Evolutionary conservation across 2,113 vertebrate species (phyloP).

Genomic region (Zapornia atra): DNA sequence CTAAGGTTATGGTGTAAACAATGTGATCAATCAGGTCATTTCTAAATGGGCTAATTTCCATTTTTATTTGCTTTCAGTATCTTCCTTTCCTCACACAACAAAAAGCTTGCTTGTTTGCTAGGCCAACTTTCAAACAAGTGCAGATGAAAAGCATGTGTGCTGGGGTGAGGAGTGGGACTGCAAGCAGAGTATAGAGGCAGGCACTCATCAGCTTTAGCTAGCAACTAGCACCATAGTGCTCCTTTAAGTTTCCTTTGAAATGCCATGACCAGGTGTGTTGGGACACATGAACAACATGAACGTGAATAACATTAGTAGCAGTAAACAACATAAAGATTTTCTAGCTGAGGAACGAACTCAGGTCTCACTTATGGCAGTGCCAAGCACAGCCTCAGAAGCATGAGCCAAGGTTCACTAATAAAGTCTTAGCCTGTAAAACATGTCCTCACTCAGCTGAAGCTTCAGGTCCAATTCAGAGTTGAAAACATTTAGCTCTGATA

Average conservation of each 20-base stretch:
- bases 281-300: not conserved
- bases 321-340: not conserved
- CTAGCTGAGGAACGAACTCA: not conserved
- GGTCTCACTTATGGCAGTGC: not conserved
- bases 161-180: not conserved
- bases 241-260: not conserved
- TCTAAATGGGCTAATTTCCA: not conserved
- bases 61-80: not conserved
- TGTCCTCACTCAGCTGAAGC: not conserved
- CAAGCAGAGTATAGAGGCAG: not conserved
- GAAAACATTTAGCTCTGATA: not conserved
- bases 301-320: not conserved
- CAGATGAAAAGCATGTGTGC: not conserved
- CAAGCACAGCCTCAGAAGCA: not conserved
- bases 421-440: not conserved
- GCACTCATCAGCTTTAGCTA: not conserved
- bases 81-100: not conserved
- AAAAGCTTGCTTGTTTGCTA: not conserved
- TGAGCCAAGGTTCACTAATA: not conserved
- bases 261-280: not conserved
- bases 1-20: not conserved
- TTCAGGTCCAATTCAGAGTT: not conserved
- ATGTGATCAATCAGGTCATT: not conserved
- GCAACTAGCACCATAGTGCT: not conserved
- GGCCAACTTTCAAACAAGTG: not conserved